These are phyloP conservation scores for Drosophila chauvacae DNA, from an alignment of 1,140 invertebrate genomes.

Conservation along the genomic window DNA sequence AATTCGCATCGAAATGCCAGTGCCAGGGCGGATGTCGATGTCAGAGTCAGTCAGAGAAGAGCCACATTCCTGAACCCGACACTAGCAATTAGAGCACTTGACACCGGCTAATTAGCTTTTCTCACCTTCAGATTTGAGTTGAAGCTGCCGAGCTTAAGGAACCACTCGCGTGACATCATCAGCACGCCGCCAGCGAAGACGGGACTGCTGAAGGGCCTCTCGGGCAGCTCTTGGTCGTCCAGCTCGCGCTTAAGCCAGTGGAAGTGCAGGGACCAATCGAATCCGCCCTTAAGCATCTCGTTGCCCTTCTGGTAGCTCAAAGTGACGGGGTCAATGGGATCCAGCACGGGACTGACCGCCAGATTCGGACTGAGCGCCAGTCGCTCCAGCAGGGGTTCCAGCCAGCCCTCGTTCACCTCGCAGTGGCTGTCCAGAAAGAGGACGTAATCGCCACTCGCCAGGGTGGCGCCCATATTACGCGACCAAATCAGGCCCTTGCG, in stretches of 20 bases:
- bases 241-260: conserved; percentile 93
- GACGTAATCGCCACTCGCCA: conserved; percentile 89
- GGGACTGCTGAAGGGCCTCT: conserved; percentile 86
- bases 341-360: conserved; percentile 87
- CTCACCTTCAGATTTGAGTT: conserved; percentile 88
- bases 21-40: conserved; percentile 14
- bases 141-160: conserved; percentile 92
- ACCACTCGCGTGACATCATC: conserved; percentile 90
- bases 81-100: conserved; percentile 62
- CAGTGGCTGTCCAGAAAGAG: conserved; percentile 94
- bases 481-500: conserved; percentile 92
- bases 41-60: conserved; percentile 9
- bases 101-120: conserved; percentile 59
- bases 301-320: conserved; percentile 85
- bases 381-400: conserved; percentile 88
- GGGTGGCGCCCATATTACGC: conserved; percentile 88
- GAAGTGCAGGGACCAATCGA: conserved; percentile 98
- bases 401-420: conserved; percentile 89
- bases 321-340: conserved; percentile 87
- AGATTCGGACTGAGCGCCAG: conserved; percentile 58
- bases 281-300: conserved; percentile 93
- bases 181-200: conserved; percentile 93
- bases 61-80: conserved; percentile 45
- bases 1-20: conserved; percentile 10
- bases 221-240: conserved; percentile 14